These are phyloP conservation scores for Falco rusticolus DNA, from an alignment of 2,797 vertebrate species.

Conservation along the genomic window DNA sequence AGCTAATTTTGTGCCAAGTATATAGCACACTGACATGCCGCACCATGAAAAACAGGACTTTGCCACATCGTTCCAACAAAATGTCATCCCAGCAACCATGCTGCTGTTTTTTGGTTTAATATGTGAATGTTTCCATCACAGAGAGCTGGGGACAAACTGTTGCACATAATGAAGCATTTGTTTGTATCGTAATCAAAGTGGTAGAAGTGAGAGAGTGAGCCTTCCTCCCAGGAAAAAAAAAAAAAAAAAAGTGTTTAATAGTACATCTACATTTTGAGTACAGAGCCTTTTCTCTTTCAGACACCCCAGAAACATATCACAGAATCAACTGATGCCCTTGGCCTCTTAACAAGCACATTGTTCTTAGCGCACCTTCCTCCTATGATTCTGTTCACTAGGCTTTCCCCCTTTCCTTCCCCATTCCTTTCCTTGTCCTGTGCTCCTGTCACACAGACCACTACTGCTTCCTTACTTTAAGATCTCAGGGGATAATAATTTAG, in stretches of 20 bases:
- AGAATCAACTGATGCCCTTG: background rate
- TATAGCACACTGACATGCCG: background rate
- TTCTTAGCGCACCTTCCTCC: background rate
- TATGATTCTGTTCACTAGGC: background rate
- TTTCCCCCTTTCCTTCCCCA: background rate
- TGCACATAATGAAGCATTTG: background rate
- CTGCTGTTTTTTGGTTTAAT: background rate
- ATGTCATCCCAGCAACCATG: background rate
- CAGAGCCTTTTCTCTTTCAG: background rate
- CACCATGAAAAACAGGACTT: background rate
- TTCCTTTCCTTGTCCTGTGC: background rate
- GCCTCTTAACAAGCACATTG: fast-evolving
- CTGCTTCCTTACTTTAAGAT: background rate
- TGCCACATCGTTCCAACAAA: background rate
- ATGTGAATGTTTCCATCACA: background rate
- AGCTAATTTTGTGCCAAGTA: background rate
- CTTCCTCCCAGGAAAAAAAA: background rate
- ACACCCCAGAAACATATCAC: background rate
- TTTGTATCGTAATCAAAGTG: background rate
- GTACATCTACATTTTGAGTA: background rate
- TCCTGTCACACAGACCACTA: background rate
- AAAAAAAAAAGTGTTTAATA: background rate
- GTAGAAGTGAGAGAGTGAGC: background rate
- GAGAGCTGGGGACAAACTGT: background rate
- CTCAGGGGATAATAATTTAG: background rate